Evolutionary conservation across 2,113 vertebrate species (phyloP).

Genomic region (Oryzias celebensis): DNA sequence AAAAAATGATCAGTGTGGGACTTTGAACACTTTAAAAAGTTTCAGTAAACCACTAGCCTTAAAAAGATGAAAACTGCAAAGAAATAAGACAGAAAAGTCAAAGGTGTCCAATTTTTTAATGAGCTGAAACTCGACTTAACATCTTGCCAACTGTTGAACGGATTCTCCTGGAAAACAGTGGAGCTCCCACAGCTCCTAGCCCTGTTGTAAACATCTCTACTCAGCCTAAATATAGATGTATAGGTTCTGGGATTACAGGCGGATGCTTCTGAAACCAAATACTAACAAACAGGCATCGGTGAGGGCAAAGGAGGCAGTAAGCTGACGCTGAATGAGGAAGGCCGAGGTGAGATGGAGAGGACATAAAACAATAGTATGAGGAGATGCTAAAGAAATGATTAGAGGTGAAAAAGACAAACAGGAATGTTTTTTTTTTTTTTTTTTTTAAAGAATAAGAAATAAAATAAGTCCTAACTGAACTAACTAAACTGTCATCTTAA

Average conservation of each 20-base stretch:
- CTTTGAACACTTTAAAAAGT: too few relatives aligned
- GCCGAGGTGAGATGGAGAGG: not conserved
- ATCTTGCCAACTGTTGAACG: slow-evolving; percentile 22
- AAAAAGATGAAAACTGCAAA: not conserved
- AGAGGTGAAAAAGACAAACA: not conserved
- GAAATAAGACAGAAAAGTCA: not conserved
- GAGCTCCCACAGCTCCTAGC: slow-evolving; percentile 17
- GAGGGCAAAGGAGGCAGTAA: not conserved
- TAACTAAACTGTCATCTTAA: too few relatives aligned
- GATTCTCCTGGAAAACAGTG: slow-evolving; percentile 27
- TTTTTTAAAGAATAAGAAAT: not conserved
- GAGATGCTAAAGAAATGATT: not conserved
- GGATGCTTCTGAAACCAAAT: slow-evolving; percentile 40
- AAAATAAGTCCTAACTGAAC: not conserved
- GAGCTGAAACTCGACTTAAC: slow-evolving; percentile 10
- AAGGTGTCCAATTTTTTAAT: slow-evolving; percentile 14
- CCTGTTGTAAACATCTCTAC: slow-evolving; percentile 48
- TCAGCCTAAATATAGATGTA: slow-evolving; percentile 32
- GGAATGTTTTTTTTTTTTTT: not conserved
- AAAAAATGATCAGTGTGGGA: too few relatives aligned
- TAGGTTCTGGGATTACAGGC: slow-evolving; percentile 23
- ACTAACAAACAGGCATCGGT: slow-evolving; percentile 13
- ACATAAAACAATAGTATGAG: not conserved
- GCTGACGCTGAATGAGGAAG: not conserved
- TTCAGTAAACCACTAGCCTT: not conserved